Base-by-base conservation (phyloP, 1,140 invertebrate genomes). In the Tribolium castaneum region DNA sequence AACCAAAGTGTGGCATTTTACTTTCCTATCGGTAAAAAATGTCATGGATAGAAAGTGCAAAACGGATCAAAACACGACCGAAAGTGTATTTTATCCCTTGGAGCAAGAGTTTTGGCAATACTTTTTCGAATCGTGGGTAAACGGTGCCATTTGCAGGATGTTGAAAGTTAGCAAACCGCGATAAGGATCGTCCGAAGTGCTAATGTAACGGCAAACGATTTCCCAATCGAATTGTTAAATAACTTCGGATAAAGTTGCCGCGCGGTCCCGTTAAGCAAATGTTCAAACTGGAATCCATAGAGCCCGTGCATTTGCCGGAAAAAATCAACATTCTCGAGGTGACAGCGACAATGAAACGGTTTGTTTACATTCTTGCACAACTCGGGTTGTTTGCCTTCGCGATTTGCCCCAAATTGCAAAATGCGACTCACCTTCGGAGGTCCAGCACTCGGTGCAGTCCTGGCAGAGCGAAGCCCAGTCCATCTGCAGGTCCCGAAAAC, bases 391-490 rank as follows among this genome's bases (percentile, higher is more conserved):
- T 59, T 59, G 10, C 10, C 39, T 45, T 45, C 39, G 39, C 39
- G n/a, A 10, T 45, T 45, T 45, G 39, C 0, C 39, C 7, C 39
- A 9, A 10, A 10, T 45, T 45, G 39, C 39, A 45, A 45, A 30
- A 45, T 45, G 7, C n/a, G 22, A 59, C 72, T 84, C 75, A 87
- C 87, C 87, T 51, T 83, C 75, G 7, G 62, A 13, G 6, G 83
- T 83, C 86, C 85, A 87, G 70, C 82, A 85, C 1, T 86, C 83
- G 1, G 83, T 79, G 70, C 82, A 84, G 6, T 87, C 84, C 70
- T 86, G 84, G 54, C 84, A 85, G 19, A 87, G 77, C 80, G 83
- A 80, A 6, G 81, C 82, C 87, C 87, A 88, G 19, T 88, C 87
- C 70, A 82, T 82, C 45, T 84, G 79, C 22, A 88, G 79, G 59